A percentile compares a stretch with the other conserved stretches of the same genome.
Evolutionary conservation across 2,113 vertebrate genomes (phyloP).

Genomic region (Hirundichthys speculiger): DNA sequence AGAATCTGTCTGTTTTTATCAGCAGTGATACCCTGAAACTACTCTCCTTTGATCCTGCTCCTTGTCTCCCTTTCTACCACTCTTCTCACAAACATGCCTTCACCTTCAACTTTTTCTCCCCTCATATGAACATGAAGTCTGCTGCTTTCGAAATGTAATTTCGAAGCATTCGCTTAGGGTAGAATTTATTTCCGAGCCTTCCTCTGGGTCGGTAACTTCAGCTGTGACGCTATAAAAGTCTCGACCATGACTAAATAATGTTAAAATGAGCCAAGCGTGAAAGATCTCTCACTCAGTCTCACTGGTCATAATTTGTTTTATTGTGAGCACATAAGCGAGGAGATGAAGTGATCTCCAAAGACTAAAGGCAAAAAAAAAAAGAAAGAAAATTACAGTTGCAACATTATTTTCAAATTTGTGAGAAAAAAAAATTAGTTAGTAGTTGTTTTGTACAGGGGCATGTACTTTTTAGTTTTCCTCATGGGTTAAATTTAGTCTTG

Average conservation of each 20-base stretch:
- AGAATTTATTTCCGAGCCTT: conserved; percentile 56
- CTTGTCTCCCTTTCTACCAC: conserved; percentile 20
- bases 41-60: conserved; percentile 40
- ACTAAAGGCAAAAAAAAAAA: too few species aligned
- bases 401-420: too few species aligned
- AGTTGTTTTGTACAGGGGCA: too few species aligned
- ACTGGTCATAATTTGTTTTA: too few species aligned
- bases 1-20: conserved; percentile 39
- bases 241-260: conserved; percentile 63
- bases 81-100: conserved; percentile 23
- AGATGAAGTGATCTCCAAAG: too few species aligned
- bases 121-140: conserved; percentile 19
- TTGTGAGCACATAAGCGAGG: too few species aligned
- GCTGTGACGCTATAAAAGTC: conserved; percentile 53
- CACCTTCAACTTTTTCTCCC: conserved; percentile 40
- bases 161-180: conserved; percentile 50
- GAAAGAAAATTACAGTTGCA: too few species aligned
- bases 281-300: conserved; percentile 29
- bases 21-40: conserved; percentile 23
- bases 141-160: conserved; percentile 35
- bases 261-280: conserved; percentile 45
- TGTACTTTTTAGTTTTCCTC: too few species aligned
- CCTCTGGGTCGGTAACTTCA: conserved; percentile 55
- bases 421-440: too few species aligned
- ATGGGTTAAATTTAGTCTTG: too few species aligned